Conservation (phyloP, 2,888 invertebrate species). For the Xiphydria camelus region DNA sequence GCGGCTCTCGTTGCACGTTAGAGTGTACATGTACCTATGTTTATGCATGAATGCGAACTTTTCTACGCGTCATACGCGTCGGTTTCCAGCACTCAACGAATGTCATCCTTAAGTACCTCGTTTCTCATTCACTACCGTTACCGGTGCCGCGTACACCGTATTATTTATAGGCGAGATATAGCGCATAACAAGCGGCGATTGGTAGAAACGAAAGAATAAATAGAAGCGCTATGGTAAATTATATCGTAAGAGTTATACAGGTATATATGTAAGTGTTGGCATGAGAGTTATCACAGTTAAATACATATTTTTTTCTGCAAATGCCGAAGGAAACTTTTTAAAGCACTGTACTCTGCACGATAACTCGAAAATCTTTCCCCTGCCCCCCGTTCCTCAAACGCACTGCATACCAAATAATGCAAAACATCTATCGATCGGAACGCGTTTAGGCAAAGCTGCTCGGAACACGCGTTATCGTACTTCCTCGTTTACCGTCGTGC, state of each 20-base stretch:
- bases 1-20: background rate
- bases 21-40: slow-evolving; percentile 1
- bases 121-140: no score
- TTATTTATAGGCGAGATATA: no score
- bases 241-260: slow-evolving; percentile 5
- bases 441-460: background rate
- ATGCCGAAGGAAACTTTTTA: slow-evolving; percentile 31
- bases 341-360: slow-evolving; percentile 22
- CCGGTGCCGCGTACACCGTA: no score
- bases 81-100: no score
- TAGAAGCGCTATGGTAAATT: slow-evolving; percentile 8
- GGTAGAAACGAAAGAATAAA: slow-evolving; percentile 10
- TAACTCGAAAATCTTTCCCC: slow-evolving; percentile 1
- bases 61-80: no score
- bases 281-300: slow-evolving; percentile 48
- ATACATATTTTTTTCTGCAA: slow-evolving; percentile 35
- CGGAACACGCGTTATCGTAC: background rate
- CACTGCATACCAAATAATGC: no score
- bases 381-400: slow-evolving; percentile 6
- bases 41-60: no score
- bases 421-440: no score
- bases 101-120: no score
- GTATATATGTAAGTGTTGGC: slow-evolving; percentile 32
- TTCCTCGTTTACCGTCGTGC: background rate
- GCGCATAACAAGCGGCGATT: no score